These are phyloP conservation scores for Myathropa florea DNA, from an alignment of 2,888 invertebrate species.

Conservation along the genomic window DNA sequence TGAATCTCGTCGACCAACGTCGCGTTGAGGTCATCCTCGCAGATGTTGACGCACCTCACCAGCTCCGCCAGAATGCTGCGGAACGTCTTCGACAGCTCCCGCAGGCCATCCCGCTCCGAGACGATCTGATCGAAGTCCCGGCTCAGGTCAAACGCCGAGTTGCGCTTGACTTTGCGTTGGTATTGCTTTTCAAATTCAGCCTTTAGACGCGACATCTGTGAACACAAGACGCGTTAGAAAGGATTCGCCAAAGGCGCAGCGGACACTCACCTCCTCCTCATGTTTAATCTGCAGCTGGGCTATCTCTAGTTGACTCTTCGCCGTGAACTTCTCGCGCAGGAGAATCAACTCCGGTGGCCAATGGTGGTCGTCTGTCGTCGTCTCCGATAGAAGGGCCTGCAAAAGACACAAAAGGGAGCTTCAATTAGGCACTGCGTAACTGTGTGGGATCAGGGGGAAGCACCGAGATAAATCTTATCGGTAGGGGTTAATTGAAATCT, in stretches of 20 bases:
- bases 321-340: conserved; percentile 87
- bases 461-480: conserved; percentile 28
- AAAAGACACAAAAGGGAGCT: conserved; percentile 19
- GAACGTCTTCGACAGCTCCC: conserved; percentile 85
- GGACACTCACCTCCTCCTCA: conserved; percentile 83
- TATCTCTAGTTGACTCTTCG: conserved; percentile 84
- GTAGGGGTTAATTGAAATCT: conserved; percentile 38
- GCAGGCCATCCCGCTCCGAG: conserved; percentile 84
- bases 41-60: conserved; percentile 87
- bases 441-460: not conserved
- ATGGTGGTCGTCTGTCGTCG: conserved; percentile 85
- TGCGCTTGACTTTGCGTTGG: conserved; percentile 79
- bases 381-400: conserved; percentile 87
- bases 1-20: conserved; percentile 85
- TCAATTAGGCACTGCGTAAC: not conserved
- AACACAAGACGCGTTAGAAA: not conserved
- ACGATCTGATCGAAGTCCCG: conserved; percentile 79
- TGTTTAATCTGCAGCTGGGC: conserved; percentile 83
- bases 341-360: conserved; percentile 89
- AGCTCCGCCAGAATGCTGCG: conserved; percentile 86
- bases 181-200: conserved; percentile 80
- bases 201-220: conserved; percentile 80
- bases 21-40: conserved; percentile 90
- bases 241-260: not conserved
- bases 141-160: conserved; percentile 79